Evolutionary conservation across 2,888 invertebrate genomes (phyloP).

Genomic region (Diarsia brunnea): DNA sequence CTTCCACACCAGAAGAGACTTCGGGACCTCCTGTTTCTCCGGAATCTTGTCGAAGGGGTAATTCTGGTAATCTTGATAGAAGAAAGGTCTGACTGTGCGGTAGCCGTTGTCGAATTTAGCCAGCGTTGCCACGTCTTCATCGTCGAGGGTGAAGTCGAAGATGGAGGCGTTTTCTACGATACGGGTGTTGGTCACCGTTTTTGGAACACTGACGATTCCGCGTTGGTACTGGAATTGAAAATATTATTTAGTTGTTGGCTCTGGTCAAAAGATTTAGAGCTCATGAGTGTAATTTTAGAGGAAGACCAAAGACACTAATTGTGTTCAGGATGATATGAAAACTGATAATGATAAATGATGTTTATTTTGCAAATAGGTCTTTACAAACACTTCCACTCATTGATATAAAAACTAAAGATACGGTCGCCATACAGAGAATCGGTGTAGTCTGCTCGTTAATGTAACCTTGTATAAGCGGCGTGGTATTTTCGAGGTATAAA

Average conservation of each 20-base stretch:
- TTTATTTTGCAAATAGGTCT: too few relatives aligned
- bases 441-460: too few relatives aligned
- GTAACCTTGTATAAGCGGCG: too few relatives aligned
- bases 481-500: too few relatives aligned
- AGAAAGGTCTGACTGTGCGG: conserved; percentile 73
- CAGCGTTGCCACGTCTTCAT: conserved; percentile 72
- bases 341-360: too few relatives aligned
- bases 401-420: too few relatives aligned
- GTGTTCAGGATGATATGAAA: too few relatives aligned
- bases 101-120: conserved; percentile 79
- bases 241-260: background rate
- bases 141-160: conserved; percentile 81
- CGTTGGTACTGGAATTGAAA: conserved; percentile 68
- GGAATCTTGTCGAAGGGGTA: conserved; percentile 61
- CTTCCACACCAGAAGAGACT: conserved; percentile 47
- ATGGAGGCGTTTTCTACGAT: conserved; percentile 82
- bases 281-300: too few relatives aligned
- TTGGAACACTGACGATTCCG: conserved; percentile 79
- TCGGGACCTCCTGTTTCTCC: conserved; percentile 43
- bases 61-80: conserved; percentile 76
- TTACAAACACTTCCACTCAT: too few relatives aligned
- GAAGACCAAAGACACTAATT: too few relatives aligned
- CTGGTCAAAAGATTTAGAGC: too few relatives aligned
- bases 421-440: too few relatives aligned
- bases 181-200: conserved; percentile 77